These are phyloP conservation scores for Pimpla rufipes DNA, from an alignment of 2,888 invertebrate genomes.

Conservation along the genomic window DNA sequence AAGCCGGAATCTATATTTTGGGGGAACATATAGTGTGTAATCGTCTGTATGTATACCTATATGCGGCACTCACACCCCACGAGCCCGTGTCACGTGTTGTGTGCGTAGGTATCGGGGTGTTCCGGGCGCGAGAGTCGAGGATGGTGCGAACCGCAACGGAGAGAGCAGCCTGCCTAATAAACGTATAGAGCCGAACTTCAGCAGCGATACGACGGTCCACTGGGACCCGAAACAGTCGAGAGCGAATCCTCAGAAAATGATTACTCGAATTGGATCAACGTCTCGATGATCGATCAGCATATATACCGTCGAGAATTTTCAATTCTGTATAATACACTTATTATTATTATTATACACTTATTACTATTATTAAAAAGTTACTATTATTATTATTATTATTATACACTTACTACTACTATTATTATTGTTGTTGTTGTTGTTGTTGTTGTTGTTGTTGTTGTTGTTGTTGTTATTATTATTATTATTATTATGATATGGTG, in stretches of 20 bases:
- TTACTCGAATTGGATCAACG: constrained; percentile 73
- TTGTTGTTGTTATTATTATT: no score
- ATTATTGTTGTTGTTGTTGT: no score
- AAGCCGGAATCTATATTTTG: neutral
- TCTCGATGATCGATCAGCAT: constrained; percentile 27
- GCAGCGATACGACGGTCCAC: constrained; percentile 42
- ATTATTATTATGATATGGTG: no score
- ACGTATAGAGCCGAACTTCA: neutral
- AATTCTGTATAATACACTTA: neutral
- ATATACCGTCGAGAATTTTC: neutral
- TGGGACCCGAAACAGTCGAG: constrained; percentile 50
- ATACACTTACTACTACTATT: no score
- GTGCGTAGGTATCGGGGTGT: constrained; percentile 34
- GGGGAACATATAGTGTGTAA: neutral
- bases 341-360: neutral
- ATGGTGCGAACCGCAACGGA: constrained; percentile 47
- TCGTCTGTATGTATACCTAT: neutral
- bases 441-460: no score
- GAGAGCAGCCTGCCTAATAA: constrained; percentile 39
- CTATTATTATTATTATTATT: no score
- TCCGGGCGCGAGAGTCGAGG: constrained; percentile 33
- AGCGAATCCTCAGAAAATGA: constrained; percentile 31
- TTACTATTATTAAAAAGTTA: no score
- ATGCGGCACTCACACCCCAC: neutral
- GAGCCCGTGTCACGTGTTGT: constrained; percentile 51